Evolutionary conservation across 2,888 invertebrate genomes (phyloP).

Genomic region (Rhagium mordax): DNA sequence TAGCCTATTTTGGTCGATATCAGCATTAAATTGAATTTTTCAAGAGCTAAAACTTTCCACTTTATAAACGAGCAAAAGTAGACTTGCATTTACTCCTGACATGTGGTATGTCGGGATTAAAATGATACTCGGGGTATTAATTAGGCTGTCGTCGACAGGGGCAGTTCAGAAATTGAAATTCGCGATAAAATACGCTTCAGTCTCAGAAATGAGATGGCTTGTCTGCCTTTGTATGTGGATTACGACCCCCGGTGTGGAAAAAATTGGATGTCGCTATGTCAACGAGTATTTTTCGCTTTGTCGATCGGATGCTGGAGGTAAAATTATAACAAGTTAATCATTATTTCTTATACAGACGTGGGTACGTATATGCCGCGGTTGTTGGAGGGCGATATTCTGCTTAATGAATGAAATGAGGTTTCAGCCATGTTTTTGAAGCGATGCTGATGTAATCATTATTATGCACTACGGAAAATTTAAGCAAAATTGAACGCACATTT

Average conservation of each 20-base stretch:
- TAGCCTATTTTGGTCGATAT: no score
- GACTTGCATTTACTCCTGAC: conserved; percentile 2
- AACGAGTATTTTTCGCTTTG: conserved; percentile 35
- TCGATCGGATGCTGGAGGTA: conserved; percentile 4
- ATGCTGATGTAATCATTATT: no score
- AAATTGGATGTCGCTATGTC: conserved; percentile 49
- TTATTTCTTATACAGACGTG: conserved; percentile 15
- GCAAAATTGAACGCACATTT: no score
- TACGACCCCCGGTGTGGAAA: conserved; percentile 52
- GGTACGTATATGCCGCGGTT: neutral
- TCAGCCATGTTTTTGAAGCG: no score
- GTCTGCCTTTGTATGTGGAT: conserved; percentile 47
- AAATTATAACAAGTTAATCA: conserved; percentile 11
- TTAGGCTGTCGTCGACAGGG: conserved; percentile 58
- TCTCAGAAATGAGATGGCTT: conserved; percentile 38
- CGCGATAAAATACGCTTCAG: conserved; percentile 43
- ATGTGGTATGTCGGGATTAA: conserved; percentile 46
- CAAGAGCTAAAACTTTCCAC: neutral
- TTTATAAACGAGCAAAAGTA: neutral
- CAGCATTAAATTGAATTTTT: no score
- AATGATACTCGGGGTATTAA: conserved; percentile 57
- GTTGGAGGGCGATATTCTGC: neutral
- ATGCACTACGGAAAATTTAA: no score
- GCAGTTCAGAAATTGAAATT: conserved; percentile 51
- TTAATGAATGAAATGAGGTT: no score